Conservation (phyloP, 2,113 vertebrate species). For the Etheostoma spectabile region DNA sequence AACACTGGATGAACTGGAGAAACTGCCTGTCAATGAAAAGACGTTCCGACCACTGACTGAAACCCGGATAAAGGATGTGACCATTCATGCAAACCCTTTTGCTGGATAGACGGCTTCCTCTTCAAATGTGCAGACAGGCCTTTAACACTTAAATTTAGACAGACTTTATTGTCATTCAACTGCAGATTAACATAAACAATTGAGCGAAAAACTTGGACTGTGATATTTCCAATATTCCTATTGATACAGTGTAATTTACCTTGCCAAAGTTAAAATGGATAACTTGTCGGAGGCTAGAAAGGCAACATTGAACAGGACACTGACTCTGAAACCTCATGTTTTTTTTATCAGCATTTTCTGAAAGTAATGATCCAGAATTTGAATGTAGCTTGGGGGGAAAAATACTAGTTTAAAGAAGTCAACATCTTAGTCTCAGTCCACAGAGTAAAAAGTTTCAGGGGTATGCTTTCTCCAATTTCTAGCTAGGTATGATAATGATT, state of each 20-base stretch:
- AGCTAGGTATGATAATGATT: neutral
- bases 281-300: neutral
- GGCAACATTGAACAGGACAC: neutral
- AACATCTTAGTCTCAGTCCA: neutral
- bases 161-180: too few relatives aligned
- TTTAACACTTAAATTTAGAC: neutral
- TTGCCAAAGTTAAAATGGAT: too few relatives aligned
- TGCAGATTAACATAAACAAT: too few relatives aligned
- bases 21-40: slow-evolving; percentile 96
- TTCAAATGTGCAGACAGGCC: neutral
- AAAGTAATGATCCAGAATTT: neutral
- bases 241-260: neutral
- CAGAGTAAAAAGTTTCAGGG: too few relatives aligned
- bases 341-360: neutral
- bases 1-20: slow-evolving; percentile 96
- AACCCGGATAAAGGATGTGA: slow-evolving; percentile 93
- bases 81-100: slow-evolving; percentile 97
- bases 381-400: neutral
- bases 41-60: slow-evolving; percentile 95
- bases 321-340: neutral
- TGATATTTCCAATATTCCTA: neutral
- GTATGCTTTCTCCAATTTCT: neutral
- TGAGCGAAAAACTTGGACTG: neutral
- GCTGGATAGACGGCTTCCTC: slow-evolving; percentile 81
- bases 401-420: neutral